Conservation (phyloP, 2,113 vertebrate genomes). For the Lontra canadensis region DNA sequence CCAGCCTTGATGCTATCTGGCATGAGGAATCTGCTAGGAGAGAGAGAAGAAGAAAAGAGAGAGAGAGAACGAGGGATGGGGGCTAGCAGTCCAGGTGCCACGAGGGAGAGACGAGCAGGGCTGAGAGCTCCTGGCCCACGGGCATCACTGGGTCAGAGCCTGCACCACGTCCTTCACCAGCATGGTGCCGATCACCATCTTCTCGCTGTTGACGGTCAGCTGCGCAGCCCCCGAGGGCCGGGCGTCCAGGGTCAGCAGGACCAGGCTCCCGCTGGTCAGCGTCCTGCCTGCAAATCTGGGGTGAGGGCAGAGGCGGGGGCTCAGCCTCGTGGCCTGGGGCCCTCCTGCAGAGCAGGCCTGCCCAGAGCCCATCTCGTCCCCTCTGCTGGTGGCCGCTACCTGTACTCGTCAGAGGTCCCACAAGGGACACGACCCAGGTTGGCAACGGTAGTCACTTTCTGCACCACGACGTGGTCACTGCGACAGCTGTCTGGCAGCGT, state of each 20-base stretch:
- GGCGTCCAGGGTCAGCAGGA: slow-evolving; percentile 92
- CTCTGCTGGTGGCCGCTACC: slow-evolving; percentile 80
- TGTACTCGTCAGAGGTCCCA: slow-evolving; percentile 93
- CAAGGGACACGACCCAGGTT: slow-evolving; percentile 96
- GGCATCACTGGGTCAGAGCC: slow-evolving; percentile 90
- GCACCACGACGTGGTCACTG: slow-evolving; percentile 92
- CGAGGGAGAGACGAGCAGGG: neutral
- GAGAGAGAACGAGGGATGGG: too few relatives aligned
- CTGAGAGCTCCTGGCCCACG: neutral
- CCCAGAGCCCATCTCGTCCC: neutral
- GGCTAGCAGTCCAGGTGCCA: neutral
- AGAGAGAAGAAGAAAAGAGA: neutral
- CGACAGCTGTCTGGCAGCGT: slow-evolving; percentile 85
- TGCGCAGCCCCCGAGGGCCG: slow-evolving; percentile 85
- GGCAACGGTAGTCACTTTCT: slow-evolving; percentile 91
- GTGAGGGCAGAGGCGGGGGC: fast-evolving
- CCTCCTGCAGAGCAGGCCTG: neutral
- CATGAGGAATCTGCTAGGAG: neutral
- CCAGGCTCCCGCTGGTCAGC: slow-evolving; percentile 91
- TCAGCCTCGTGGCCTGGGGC: neutral
- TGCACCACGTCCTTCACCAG: slow-evolving; percentile 95
- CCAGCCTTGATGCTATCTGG: neutral
- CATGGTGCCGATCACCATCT: slow-evolving; percentile 99
- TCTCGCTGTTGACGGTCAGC: slow-evolving; percentile 97
- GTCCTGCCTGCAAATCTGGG: slow-evolving; percentile 95